Conservation (phyloP, 2,888 invertebrate species). For the Cryptus armator region DNA sequence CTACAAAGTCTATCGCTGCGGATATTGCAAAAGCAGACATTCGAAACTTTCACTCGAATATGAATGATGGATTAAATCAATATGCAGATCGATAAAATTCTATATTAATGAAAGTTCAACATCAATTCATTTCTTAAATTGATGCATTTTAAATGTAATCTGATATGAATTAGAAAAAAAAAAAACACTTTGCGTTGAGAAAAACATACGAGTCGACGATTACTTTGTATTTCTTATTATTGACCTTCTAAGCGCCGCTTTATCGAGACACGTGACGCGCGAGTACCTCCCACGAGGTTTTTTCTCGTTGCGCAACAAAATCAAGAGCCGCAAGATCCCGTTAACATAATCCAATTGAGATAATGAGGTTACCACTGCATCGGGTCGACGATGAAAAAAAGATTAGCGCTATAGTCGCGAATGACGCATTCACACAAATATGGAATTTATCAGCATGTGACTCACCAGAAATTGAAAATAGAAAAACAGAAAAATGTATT, state of each 20-base stretch:
- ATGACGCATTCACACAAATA: slow-evolving; percentile 40
- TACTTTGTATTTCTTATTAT: not conserved
- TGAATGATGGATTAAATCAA: too few relatives aligned
- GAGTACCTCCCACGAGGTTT: slow-evolving; percentile 17
- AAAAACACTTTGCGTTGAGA: not conserved
- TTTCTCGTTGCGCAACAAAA: slow-evolving; percentile 72
- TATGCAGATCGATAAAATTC: too few relatives aligned
- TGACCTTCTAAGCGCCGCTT: slow-evolving; percentile 29
- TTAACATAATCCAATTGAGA: slow-evolving; percentile 77
- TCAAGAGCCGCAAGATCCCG: slow-evolving; percentile 72
- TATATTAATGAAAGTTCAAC: not conserved
- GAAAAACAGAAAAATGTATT: not conserved
- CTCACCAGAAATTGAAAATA: not conserved
- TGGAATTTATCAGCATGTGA: not conserved
- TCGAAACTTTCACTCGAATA: too few relatives aligned
- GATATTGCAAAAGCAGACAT: too few relatives aligned
- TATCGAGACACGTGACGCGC: slow-evolving; percentile 5
- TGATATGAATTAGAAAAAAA: not conserved
- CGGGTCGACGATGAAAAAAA: slow-evolving; percentile 17
- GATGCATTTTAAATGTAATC: not conserved
- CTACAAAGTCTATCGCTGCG: too few relatives aligned
- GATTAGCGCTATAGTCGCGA: not conserved
- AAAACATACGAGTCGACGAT: not conserved
- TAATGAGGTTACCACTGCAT: slow-evolving; percentile 74
- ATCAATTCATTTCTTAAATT: not conserved